Base-by-base conservation (phyloP, 2,888 invertebrate genomes). In the Scaptomyza cyrtandrae region DNA sequence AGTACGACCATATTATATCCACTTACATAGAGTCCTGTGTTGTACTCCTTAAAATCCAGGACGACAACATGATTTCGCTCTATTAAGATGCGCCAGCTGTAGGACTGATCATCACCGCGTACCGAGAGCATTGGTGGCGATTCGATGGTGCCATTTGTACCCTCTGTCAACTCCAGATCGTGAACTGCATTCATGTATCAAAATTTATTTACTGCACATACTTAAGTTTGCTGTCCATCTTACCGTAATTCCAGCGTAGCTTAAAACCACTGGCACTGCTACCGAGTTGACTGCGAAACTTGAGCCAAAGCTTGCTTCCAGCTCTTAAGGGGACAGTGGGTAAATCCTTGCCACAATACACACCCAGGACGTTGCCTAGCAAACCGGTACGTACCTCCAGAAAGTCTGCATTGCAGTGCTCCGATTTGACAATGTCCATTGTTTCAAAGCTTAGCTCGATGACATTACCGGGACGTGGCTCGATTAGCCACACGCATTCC, bases 401-500 rank as follows among this genome's bases (percentile, higher is more conserved):
- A 90, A 96, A 98, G 91, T 98, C 98, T 46, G 94, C 93, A 86
- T 96, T 95, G 90, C 98, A 99, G 77, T 94, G 93, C 3, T 95
- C 95, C 13, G 96, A 96, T 13, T 92, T 90, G 63, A 95, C 94
- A 67, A 98, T 90, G 73, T 95, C 94, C 80, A 98, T 94, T 16
- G 92, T 91, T 71, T 94, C 93, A 89, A 98, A 96, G 14, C 92
- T 93, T 1, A 98, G 78, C 55, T 93, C 93, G 13, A 96, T 93
- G 80, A 92, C 93, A 90, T 96, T 97, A 19, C 98, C 98, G 27
- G 94, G 93, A 1, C 95, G 93, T 3, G 94, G 93, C 29, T 91
- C 89, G 7, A 98, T 91, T 0, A 91, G 93, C 97, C 97, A 98
- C 65, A 95, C 93, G 90, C 98, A 98, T 85, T 96, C 95, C 0